phyloP scores from a whole-genome alignment of 2,797 vertebrate genomes.

The Artibeus lituratus region DNA sequence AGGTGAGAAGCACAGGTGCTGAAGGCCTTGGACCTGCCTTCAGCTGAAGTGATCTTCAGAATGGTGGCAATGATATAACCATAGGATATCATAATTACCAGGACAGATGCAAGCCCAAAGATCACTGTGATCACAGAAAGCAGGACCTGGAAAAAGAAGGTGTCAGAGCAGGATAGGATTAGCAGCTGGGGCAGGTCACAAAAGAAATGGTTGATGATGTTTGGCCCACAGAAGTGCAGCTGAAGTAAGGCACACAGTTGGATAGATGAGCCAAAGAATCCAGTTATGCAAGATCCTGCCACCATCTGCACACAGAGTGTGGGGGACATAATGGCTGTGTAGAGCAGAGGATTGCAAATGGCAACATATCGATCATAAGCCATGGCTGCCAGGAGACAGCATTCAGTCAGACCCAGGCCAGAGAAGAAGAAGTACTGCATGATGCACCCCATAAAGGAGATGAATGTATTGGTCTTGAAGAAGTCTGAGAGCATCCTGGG shows the following conservation, averaged over 20 bases:
- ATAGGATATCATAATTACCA: slow-evolving; percentile 29
- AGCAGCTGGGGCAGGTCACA: slow-evolving; percentile 27
- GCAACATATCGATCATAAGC: slow-evolving; percentile 46
- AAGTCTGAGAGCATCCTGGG: slow-evolving; percentile 44
- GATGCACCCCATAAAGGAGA: slow-evolving; percentile 40
- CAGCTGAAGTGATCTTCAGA: slow-evolving; percentile 19
- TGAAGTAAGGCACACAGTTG: slow-evolving; percentile 38
- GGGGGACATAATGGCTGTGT: slow-evolving; percentile 19
- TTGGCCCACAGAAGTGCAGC: slow-evolving; percentile 46
- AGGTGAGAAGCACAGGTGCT: slow-evolving; percentile 62
- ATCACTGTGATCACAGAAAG: not conserved
- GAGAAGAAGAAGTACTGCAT: slow-evolving; percentile 47
- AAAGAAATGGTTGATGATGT: slow-evolving; percentile 55
- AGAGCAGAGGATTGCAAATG: slow-evolving; percentile 58
- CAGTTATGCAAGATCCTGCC: not conserved
- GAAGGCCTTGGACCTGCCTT: slow-evolving; percentile 51
- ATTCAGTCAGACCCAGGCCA: slow-evolving; percentile 38
- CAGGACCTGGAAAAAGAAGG: slow-evolving; percentile 16
- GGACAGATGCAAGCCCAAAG: not conserved
- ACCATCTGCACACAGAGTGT: not conserved
- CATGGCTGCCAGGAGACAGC: slow-evolving; percentile 52
- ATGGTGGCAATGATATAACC: not conserved
- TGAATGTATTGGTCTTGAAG: slow-evolving; percentile 11
- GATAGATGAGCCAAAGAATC: not conserved
- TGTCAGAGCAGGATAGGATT: slow-evolving; percentile 14